phyloP scores from a whole-genome alignment of 2,113 vertebrate genomes.

The Prionailurus bengalensis region DNA sequence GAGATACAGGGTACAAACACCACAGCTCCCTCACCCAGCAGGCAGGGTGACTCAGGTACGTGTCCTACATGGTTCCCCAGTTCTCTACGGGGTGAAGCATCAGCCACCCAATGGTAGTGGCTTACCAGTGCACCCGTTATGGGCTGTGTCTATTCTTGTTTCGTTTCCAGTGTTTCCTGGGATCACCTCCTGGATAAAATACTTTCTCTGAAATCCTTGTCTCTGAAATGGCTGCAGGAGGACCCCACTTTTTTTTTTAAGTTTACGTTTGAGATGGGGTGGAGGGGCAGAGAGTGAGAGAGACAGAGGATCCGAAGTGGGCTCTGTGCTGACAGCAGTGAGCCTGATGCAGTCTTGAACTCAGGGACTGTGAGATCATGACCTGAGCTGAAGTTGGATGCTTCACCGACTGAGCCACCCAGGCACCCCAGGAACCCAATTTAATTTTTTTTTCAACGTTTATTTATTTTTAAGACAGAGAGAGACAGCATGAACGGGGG shows the following conservation, averaged over 20 bases:
- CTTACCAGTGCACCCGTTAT: not conserved
- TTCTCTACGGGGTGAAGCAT: not conserved
- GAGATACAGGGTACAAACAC: not conserved
- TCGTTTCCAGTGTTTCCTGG: not conserved
- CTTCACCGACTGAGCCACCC: too few species aligned
- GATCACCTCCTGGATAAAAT: not conserved
- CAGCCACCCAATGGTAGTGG: not conserved
- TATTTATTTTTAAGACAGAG: too few species aligned
- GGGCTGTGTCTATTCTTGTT: not conserved
- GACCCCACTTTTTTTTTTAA: not conserved
- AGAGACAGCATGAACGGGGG: too few species aligned
- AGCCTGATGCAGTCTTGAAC: too few species aligned
- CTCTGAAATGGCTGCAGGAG: not conserved
- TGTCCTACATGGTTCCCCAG: not conserved
- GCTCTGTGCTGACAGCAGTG: too few species aligned
- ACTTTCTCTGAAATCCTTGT: not conserved
- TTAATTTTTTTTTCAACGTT: not conserved
- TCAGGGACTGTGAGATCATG: too few species aligned
- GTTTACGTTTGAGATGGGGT: too few species aligned
- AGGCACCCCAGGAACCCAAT: not conserved
- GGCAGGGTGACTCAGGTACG: not conserved
- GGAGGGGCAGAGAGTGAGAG: too few species aligned
- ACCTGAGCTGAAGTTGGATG: too few species aligned
- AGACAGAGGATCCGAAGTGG: too few species aligned
- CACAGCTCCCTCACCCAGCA: not conserved